Evolutionary conservation across 1,140 invertebrate genomes (phyloP).

Genomic region (Tribolium castaneum): DNA sequence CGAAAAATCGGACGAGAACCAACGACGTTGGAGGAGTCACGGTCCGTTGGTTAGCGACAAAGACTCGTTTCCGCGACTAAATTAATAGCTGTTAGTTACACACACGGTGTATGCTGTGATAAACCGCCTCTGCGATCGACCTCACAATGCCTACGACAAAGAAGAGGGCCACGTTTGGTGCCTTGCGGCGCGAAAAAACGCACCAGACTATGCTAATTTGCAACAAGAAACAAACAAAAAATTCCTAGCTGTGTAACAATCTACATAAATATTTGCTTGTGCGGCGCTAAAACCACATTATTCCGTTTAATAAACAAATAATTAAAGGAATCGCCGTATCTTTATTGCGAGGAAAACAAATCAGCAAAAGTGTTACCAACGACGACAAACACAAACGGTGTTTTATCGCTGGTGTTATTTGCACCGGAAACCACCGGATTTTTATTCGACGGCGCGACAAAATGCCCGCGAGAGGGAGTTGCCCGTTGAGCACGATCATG

Average conservation of each 20-base stretch:
- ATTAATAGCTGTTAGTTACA: constrained; percentile 39
- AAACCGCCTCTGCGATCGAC: neutral
- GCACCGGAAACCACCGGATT: constrained; percentile 19
- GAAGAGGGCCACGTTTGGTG: too few relatives aligned
- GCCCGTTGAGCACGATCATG: neutral
- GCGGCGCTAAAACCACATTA: neutral
- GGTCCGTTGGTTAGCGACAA: constrained; percentile 35
- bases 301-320: neutral
- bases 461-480: too few relatives aligned
- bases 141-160: neutral
- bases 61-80: constrained; percentile 41
- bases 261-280: neutral
- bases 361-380: neutral
- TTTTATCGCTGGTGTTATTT: constrained; percentile 4
- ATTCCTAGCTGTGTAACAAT: neutral
- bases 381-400: constrained; percentile 3
- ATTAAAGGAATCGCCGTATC: constrained; percentile 1
- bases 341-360: constrained; percentile 7
- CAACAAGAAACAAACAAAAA: too few relatives aligned
- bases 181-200: neutral
- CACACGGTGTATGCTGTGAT: neutral
- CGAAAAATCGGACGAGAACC: neutral
- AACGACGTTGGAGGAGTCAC: constrained; percentile 32
- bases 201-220: too few relatives aligned
- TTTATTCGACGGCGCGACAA: too few relatives aligned